These are phyloP conservation scores for Eulithis prunata DNA, from an alignment of 2,888 invertebrate genomes.

Conservation along the genomic window DNA sequence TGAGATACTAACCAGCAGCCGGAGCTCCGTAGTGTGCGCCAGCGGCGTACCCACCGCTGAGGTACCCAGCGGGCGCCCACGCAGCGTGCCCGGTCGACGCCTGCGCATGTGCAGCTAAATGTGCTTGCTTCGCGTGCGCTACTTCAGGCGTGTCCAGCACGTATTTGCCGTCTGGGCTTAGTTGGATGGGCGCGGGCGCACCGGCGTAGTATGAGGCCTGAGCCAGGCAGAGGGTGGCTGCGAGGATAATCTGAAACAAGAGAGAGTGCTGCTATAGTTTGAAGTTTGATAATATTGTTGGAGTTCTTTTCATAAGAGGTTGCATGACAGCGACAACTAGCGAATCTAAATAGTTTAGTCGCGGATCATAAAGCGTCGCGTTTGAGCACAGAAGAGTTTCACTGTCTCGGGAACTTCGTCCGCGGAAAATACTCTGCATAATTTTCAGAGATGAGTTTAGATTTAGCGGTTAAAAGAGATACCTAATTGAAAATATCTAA, in stretches of 20 bases:
- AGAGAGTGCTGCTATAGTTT: conserved; percentile 12
- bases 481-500: too few relatives aligned
- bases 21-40: conserved; percentile 75
- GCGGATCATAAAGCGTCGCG: too few relatives aligned
- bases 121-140: conserved; percentile 79
- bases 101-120: conserved; percentile 77
- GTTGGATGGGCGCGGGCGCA: conserved; percentile 76
- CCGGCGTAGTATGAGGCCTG: conserved; percentile 82
- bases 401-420: too few relatives aligned
- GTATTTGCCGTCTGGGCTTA: conserved; percentile 81
- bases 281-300: neutral
- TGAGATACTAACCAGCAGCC: conserved; percentile 66
- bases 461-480: too few relatives aligned
- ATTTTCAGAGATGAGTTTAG: too few relatives aligned
- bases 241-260: conserved; percentile 73
- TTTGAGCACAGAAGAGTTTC: too few relatives aligned
- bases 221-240: conserved; percentile 79
- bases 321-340: too few relatives aligned
- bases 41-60: conserved; percentile 59
- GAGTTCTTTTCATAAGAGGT: too few relatives aligned
- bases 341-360: too few relatives aligned
- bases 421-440: too few relatives aligned
- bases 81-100: conserved; percentile 77
- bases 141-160: conserved; percentile 83
- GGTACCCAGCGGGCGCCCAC: conserved; percentile 71